A percentile compares a stretch with the other conserved stretches of the same genome.
phyloP scores from a whole-genome alignment of 2,888 invertebrate species.

The Netelia fuscicornis region DNA sequence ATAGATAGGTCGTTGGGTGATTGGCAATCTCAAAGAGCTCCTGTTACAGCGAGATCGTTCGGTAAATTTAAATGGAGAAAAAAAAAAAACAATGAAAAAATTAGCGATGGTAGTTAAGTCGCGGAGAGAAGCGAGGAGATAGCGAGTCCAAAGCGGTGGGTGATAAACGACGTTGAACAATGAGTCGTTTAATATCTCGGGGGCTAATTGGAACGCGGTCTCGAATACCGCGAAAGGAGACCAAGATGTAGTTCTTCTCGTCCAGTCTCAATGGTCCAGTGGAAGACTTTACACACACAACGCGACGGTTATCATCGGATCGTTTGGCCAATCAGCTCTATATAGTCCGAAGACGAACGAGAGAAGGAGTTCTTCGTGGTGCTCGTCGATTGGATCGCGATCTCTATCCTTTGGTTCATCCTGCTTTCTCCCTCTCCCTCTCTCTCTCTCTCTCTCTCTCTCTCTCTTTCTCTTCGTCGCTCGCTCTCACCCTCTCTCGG shows the following conservation, averaged over 20 bases:
- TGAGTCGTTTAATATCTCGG: constrained; percentile 70
- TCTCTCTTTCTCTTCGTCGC: neutral
- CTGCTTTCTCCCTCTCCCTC: neutral
- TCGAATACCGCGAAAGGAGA: constrained; percentile 26
- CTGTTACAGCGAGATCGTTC: neutral
- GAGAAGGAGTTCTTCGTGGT: constrained; percentile 46
- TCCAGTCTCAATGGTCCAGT: neutral
- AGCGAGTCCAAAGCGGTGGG: constrained; percentile 42
- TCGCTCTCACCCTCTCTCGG: neutral
- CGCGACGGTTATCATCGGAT: constrained; percentile 60
- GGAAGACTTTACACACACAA: neutral
- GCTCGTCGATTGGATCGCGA: constrained; percentile 70
- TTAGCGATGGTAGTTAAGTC: neutral
- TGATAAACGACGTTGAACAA: constrained; percentile 67
- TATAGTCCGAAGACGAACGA: constrained; percentile 67
- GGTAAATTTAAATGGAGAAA: constrained; percentile 3
- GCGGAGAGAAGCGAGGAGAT: constrained; percentile 17
- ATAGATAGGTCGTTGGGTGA: neutral
- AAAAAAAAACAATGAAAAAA: neutral
- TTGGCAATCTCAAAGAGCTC: neutral
- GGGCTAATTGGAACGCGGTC: constrained; percentile 70
- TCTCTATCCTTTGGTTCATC: constrained; percentile 52
- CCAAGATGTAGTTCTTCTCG: neutral
- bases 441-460: neutral
- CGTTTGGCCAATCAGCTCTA: constrained; percentile 67